Percentiles rank a stretch among this genome's conserved stretches.
Evolutionary conservation across 2,113 vertebrate genomes (phyloP).

Genomic region (Aviceda subcristata): DNA sequence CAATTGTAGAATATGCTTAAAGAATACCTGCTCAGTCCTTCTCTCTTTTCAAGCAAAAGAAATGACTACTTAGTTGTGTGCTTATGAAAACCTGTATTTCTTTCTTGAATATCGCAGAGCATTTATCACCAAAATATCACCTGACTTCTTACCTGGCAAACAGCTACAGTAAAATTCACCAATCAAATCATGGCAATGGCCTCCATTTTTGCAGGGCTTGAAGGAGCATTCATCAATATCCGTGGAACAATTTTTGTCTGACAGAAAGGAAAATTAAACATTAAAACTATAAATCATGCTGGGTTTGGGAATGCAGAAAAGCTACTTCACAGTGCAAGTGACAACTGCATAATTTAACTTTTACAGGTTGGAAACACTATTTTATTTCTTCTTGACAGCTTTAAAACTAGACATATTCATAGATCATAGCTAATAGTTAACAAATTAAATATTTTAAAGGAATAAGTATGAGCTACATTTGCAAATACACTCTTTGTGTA

Average conservation of each 20-base stretch:
- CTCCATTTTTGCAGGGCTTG: slow-evolving; percentile 74
- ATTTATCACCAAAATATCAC: slow-evolving; percentile 15
- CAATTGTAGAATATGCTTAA: background rate
- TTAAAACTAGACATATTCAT: slow-evolving; percentile 26
- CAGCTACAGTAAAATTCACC: slow-evolving; percentile 69
- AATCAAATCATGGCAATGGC: slow-evolving; percentile 56
- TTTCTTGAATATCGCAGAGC: background rate
- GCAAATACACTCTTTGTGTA: background rate
- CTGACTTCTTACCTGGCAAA: slow-evolving; percentile 66
- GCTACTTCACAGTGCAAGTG: slow-evolving; percentile 45
- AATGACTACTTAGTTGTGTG: background rate
- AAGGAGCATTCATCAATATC: slow-evolving; percentile 70
- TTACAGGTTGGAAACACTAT: slow-evolving; percentile 6
- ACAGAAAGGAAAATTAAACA: slow-evolving; percentile 67
- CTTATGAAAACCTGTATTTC: background rate
- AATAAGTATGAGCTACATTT: background rate
- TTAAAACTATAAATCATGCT: slow-evolving; percentile 68
- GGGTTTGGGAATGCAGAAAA: slow-evolving; percentile 52
- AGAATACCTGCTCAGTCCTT: background rate
- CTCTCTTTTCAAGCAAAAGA: background rate
- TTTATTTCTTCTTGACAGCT: slow-evolving; percentile 39
- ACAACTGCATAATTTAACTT: slow-evolving; percentile 58
- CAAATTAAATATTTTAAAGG: slow-evolving; percentile 19
- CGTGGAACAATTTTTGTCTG: slow-evolving; percentile 80
- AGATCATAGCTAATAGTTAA: slow-evolving; percentile 16